phyloP scores from a whole-genome alignment of 2,797 vertebrate genomes.

The Sebastolobus alascanus region DNA sequence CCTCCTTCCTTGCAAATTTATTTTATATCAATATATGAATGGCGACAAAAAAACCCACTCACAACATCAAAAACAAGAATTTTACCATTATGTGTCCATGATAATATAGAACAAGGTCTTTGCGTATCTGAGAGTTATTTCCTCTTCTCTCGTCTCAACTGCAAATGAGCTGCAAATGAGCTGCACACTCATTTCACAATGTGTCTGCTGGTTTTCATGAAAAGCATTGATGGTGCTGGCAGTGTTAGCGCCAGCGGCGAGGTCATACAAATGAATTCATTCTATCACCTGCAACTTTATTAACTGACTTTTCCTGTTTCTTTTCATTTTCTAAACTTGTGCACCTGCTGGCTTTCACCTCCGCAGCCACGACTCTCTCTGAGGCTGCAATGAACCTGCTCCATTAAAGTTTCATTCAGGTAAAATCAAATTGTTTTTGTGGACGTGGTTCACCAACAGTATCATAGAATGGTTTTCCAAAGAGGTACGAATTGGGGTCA shows the following conservation, averaged over 20 bases:
- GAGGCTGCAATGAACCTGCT: neutral
- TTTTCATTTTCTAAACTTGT: neutral
- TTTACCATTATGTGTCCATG: neutral
- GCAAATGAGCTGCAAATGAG: slow-evolving; percentile 14
- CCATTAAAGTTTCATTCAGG: slow-evolving; percentile 22
- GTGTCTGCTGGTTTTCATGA: slow-evolving; percentile 1
- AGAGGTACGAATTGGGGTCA: neutral
- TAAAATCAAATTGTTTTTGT: slow-evolving; percentile 5
- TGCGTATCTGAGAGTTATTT: neutral
- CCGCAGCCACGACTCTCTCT: neutral
- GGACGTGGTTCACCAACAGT: neutral
- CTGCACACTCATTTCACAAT: neutral
- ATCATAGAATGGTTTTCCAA: neutral
- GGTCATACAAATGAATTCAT: slow-evolving; percentile 6
- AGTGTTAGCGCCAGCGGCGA: neutral
- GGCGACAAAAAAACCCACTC: neutral
- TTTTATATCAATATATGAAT: neutral
- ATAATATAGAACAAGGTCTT: neutral
- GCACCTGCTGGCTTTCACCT: neutral
- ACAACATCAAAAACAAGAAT: neutral
- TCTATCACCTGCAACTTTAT: slow-evolving; percentile 12
- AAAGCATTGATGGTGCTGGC: neutral
- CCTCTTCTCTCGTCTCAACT: neutral
- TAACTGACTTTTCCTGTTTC: neutral
- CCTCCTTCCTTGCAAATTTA: neutral